A percentile compares a stretch with the other conserved stretches of the same genome.
These are phyloP conservation scores for Tupaia chinensis DNA, from an alignment of 2,113 vertebrate species.

Conservation along the genomic window DNA sequence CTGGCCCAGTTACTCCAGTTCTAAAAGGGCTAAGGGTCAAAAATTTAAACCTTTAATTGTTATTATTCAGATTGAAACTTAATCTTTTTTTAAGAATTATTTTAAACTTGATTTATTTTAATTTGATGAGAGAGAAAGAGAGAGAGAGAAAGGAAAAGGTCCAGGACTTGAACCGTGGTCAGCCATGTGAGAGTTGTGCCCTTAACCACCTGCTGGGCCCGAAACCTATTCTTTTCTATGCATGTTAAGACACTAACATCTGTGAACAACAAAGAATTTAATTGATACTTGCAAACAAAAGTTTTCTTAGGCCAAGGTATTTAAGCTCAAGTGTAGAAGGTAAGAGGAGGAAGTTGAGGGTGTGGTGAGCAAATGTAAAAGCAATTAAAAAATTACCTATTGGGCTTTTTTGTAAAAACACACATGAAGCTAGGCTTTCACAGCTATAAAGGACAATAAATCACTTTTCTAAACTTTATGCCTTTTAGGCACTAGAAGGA, in stretches of 20 bases:
- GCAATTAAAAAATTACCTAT: not conserved
- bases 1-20: not conserved
- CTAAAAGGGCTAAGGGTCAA: conserved; percentile 41
- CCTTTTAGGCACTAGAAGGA: not conserved
- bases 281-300: conserved; percentile 47
- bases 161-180: too few species aligned
- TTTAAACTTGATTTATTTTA: too few species aligned
- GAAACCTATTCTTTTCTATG: not conserved
- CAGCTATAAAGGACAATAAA: not conserved
- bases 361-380: not conserved
- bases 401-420: not conserved
- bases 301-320: not conserved
- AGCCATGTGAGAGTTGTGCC: too few species aligned
- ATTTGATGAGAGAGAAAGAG: too few species aligned
- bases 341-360: not conserved
- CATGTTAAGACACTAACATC: not conserved
- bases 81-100: not conserved
- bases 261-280: conserved; percentile 54
- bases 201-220: too few species aligned
- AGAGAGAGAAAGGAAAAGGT: too few species aligned
- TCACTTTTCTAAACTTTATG: not conserved
- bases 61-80: conserved; percentile 50
- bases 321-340: not conserved
- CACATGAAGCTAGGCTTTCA: not conserved
- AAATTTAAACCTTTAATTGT: conserved; percentile 57